phyloP scores from a whole-genome alignment of 1,140 invertebrate genomes.

The Triops longicaudatus region DNA sequence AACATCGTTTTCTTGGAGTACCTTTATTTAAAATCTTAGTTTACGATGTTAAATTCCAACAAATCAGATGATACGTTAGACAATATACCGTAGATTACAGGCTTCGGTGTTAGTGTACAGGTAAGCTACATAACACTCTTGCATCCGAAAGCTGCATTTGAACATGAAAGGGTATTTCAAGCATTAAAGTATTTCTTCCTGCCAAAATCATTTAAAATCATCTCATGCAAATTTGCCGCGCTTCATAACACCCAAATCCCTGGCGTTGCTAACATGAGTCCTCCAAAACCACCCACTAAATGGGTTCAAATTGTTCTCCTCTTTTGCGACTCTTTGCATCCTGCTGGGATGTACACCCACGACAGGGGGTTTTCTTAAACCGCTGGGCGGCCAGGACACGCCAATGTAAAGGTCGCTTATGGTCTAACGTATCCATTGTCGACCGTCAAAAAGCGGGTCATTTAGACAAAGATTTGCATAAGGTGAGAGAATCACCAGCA shows the following conservation, averaged over 20 bases:
- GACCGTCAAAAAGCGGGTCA: neutral
- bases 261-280: neutral
- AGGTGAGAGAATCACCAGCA: neutral
- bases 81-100: neutral
- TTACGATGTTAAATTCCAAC: neutral
- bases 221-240: too few relatives aligned
- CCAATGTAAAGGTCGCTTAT: neutral
- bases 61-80: too few relatives aligned
- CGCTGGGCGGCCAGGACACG: neutral
- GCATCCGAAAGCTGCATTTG: too few relatives aligned
- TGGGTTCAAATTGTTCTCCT: neutral
- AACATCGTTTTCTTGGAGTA: neutral
- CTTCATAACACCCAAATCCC: too few relatives aligned
- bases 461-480: neutral
- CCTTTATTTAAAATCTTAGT: neutral
- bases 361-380: neutral
- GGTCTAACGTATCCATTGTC: slow-evolving; percentile 11
- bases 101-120: too few relatives aligned
- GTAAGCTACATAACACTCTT: too few relatives aligned
- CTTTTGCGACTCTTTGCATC: neutral
- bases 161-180: too few relatives aligned
- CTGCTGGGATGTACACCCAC: neutral
- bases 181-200: too few relatives aligned
- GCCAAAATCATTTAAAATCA: too few relatives aligned
- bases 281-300: neutral